Conservation (phyloP, 2,888 invertebrate species). For the Cheilosia scutellata region DNA sequence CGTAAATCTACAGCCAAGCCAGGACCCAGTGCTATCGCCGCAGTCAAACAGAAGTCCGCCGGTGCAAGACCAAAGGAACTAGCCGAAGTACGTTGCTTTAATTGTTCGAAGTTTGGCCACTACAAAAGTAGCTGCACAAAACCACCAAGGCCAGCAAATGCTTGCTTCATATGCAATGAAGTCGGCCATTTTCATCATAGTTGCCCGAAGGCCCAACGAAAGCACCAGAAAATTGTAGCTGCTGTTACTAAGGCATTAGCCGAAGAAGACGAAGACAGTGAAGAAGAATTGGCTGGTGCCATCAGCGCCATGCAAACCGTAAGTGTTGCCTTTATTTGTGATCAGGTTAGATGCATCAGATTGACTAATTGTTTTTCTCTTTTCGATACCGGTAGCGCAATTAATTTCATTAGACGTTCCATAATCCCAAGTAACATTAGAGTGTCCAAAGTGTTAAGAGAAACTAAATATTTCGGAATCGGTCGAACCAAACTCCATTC, state of each 20-base stretch:
- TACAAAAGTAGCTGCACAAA: conserved; percentile 42
- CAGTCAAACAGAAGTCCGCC: conserved; percentile 18
- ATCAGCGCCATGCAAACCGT: conserved; percentile 40
- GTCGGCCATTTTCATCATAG: conserved; percentile 15
- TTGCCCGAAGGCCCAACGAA: conserved; percentile 33
- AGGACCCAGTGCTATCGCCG: background rate
- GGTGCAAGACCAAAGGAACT: background rate
- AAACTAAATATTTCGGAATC: conserved; percentile 11
- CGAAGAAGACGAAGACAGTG: conserved; percentile 10
- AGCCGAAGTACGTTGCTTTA: conserved; percentile 42
- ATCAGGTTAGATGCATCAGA: background rate
- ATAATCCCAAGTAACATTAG: conserved; percentile 14
- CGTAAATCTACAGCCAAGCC: conserved; percentile 6
- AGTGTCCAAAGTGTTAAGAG: background rate
- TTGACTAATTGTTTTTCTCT: conserved; percentile 33
- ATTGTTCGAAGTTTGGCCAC: conserved; percentile 50
- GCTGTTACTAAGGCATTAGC: conserved; percentile 28
- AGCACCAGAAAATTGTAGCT: conserved; percentile 39
- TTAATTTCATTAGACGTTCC: conserved; percentile 22
- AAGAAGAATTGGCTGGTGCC: conserved; percentile 32
- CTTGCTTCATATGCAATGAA: conserved; percentile 38
- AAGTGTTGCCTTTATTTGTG: conserved; percentile 32
- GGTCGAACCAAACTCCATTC: conserved; percentile 19
- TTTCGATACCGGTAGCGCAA: conserved; percentile 35
- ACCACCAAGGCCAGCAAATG: conserved; percentile 20